phyloP scores from a whole-genome alignment of 2,113 vertebrate genomes.

The Accipiter virgatus region DNA sequence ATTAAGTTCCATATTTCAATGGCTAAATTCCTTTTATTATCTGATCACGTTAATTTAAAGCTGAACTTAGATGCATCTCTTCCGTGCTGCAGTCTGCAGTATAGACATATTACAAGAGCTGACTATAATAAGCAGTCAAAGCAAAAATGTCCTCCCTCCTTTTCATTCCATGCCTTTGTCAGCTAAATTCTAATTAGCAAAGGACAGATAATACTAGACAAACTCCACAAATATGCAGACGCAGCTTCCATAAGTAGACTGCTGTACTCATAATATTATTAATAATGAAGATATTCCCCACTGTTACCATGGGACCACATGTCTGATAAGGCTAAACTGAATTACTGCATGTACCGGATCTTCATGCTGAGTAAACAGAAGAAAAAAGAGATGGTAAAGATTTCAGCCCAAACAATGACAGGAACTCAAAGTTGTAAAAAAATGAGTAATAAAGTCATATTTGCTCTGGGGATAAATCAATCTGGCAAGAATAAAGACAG shows the following conservation, averaged over 20 bases:
- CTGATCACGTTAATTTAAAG: background rate
- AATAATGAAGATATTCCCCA: conserved; percentile 64
- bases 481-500: background rate
- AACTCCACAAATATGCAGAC: conserved; percentile 50
- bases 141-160: background rate
- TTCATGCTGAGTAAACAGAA: conserved; percentile 62
- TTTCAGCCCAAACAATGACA: conserved; percentile 21
- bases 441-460: conserved; percentile 34
- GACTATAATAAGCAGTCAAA: background rate
- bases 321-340: conserved; percentile 64
- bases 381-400: conserved; percentile 39
- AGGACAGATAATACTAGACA: conserved; percentile 44
- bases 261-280: conserved; percentile 39
- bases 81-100: background rate
- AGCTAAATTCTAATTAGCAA: conserved; percentile 67
- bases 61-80: background rate
- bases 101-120: background rate
- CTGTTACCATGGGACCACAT: conserved; percentile 9
- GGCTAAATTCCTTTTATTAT: background rate
- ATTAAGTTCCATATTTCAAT: background rate
- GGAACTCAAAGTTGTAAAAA: conserved; percentile 53
- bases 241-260: background rate
- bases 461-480: conserved; percentile 20
- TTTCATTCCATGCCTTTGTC: conserved; percentile 33
- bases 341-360: conserved; percentile 17